These are phyloP conservation scores for Ctenopoma kingsleyae DNA, from an alignment of 2,797 vertebrate genomes.

Conservation along the genomic window DNA sequence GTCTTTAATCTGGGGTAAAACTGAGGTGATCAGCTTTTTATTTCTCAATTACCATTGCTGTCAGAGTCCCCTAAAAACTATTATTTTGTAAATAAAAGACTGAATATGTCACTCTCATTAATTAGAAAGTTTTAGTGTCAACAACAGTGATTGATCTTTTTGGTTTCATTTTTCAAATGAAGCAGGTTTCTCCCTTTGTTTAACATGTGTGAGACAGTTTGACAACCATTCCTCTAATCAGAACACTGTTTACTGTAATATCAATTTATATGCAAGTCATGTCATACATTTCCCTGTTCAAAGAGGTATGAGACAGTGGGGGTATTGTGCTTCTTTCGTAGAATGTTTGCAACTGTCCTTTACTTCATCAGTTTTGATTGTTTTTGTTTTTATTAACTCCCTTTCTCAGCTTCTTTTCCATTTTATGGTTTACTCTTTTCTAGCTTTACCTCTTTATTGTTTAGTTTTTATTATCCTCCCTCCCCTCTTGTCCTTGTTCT, in stretches of 20 bases:
- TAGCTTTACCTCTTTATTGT: constrained; percentile 46
- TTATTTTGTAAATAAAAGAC: constrained; percentile 19
- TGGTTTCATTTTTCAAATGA: background rate
- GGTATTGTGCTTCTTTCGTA: constrained; percentile 11
- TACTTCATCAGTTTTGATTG: constrained; percentile 38
- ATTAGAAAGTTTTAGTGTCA: constrained; percentile 22
- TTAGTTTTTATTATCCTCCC: constrained; percentile 40
- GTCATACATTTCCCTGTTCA: constrained; percentile 15
- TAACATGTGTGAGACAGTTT: constrained; percentile 29
- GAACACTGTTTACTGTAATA: constrained; percentile 38
- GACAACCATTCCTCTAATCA: constrained; percentile 17
- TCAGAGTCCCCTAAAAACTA: constrained; percentile 5
- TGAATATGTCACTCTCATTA: constrained; percentile 20
- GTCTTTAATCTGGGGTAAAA: background rate
- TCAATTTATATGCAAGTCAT: constrained; percentile 30
- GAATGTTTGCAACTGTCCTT: constrained; percentile 20
- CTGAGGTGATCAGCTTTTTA: background rate
- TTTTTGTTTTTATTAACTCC: constrained; percentile 54
- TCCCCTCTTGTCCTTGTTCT: constrained; percentile 1
- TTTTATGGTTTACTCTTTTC: constrained; percentile 43
- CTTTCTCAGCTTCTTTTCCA: constrained; percentile 17
- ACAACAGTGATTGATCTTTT: constrained; percentile 17
- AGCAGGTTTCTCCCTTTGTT: constrained; percentile 14
- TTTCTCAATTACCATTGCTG: background rate
- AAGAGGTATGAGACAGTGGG: constrained; percentile 9